Evolutionary conservation across 2,888 invertebrate species (phyloP).

Genomic region (Dolichopus griseipennis): DNA sequence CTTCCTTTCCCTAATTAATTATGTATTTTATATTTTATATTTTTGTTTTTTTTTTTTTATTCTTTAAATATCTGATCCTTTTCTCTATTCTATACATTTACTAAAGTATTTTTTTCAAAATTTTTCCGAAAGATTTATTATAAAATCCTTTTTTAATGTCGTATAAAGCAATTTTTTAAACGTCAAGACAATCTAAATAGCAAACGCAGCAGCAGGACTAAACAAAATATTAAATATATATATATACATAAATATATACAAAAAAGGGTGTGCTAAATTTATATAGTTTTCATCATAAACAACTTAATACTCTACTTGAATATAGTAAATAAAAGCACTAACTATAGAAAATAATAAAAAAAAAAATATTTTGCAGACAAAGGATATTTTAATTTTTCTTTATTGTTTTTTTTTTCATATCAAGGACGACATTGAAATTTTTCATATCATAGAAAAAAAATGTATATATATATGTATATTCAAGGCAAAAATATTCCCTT

Average conservation of each 20-base stretch:
- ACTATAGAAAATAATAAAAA: not conserved
- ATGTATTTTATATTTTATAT: no score
- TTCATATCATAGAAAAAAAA: not conserved
- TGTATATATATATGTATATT: not conserved
- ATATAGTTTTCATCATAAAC: not conserved
- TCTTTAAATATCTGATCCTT: not conserved
- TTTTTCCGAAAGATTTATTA: no score
- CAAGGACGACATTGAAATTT: slow-evolving; percentile 4
- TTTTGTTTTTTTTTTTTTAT: no score
- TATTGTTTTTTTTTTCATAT: not conserved
- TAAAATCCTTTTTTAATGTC: no score
- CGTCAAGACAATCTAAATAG: not conserved
- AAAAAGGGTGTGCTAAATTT: not conserved
- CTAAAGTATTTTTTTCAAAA: no score
- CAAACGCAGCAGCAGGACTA: not conserved
- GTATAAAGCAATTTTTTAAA: not conserved
- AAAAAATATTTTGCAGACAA: not conserved
- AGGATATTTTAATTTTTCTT: not conserved
- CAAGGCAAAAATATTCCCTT: not conserved
- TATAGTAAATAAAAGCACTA: not conserved
- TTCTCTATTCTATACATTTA: no score
- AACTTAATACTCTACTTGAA: not conserved
- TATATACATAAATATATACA: no score
- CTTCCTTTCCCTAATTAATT: not conserved
- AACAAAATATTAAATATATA: not conserved